Base-by-base conservation (phyloP, 2,113 vertebrate species). In the Paramisgurnus dabryanus region DNA sequence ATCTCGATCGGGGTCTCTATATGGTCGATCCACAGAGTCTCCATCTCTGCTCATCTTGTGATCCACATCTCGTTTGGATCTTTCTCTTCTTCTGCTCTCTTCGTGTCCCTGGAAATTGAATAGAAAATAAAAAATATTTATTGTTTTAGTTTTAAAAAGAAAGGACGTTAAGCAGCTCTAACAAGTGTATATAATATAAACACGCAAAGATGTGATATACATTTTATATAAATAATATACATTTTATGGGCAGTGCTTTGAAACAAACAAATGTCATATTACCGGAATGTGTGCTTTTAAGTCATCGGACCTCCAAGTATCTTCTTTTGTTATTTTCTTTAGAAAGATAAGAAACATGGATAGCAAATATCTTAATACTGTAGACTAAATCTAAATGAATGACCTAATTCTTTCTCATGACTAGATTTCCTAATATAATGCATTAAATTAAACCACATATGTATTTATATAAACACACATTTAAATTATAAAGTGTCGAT, bases 251-350 rank as follows among this genome's bases (percentile, higher is more conserved):
- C 53, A 55, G 63, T 66, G 60, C 43, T 64, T 76, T 39, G 75
- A 53, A 60, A 47, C 61, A 63, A 70, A 9, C 11, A 50, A 43
- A 81, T 50, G 11, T 50, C 39, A 69, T 10, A 50, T 22, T 88
- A 97, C 97, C 91, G 83, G 87, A 34, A 98, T 88, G 69, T 97
- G 91, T 87, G 85, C 96, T 76, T 87, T 93, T 79, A 99, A 92
- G 43, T 98, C 97, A 60, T 96, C 94, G 81, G 95, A 76, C 89
- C 89, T 96, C 98, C 98, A 99, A 50, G 97, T 99, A 82, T 99
- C 96, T 86, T 99, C 96, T 91, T 91, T 98, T 58, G 93, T 94
- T 89, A 92, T 89, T 93, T 90, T 95, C 96, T 98, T 80, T 15
- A 64, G 39, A 65, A 73, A 43, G 65, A 43, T 15, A 3, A 18